Conservation (phyloP, 2,797 vertebrate species). For the Cyclura pinguis region DNA sequence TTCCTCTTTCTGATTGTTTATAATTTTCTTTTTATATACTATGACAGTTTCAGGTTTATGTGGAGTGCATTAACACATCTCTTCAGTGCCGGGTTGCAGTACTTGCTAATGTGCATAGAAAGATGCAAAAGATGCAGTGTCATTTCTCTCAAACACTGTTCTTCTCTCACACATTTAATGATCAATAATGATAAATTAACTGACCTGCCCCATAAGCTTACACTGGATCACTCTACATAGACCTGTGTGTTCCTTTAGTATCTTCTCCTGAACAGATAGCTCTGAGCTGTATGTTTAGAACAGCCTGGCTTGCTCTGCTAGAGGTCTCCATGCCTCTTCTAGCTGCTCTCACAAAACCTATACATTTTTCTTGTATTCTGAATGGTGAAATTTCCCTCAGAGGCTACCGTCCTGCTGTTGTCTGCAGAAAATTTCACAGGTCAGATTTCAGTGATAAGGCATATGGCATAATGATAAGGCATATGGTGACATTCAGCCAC, state of each 20-base stretch:
- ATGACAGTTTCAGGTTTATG: not conserved
- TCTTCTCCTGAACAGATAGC: not conserved
- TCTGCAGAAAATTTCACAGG: not conserved
- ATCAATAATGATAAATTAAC: not conserved
- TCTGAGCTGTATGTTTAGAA: not conserved
- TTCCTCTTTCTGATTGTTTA: not conserved
- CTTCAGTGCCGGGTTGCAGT: not conserved
- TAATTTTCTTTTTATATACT: not conserved
- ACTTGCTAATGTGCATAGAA: not conserved
- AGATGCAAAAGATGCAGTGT: not conserved
- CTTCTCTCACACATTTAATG: not conserved
- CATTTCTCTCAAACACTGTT: not conserved
- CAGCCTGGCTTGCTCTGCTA: not conserved
- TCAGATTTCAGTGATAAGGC: not conserved
- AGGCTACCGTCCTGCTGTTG: not conserved
- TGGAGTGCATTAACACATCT: not conserved
- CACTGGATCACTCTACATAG: not conserved
- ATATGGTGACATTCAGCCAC: not conserved
- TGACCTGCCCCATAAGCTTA: not conserved
- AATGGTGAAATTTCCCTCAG: not conserved
- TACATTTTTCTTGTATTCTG: not conserved
- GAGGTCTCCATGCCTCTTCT: not conserved
- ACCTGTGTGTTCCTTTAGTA: not conserved
- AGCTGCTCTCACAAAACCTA: not conserved
- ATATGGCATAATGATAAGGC: not conserved